phyloP scores from a whole-genome alignment of 2,113 vertebrate species.

The Heliornis fulica region DNA sequence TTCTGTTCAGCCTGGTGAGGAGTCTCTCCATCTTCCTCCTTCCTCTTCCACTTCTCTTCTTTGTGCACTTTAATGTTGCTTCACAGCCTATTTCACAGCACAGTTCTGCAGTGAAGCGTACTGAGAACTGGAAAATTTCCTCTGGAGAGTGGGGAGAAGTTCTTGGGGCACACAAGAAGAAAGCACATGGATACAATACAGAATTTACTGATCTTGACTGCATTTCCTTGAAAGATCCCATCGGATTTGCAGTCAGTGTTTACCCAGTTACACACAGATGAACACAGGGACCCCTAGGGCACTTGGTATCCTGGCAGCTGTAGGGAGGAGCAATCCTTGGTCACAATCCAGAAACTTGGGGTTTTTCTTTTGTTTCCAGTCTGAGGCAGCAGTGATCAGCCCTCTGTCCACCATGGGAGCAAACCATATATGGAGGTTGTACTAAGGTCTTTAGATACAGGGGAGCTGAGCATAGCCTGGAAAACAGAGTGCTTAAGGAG shows the following conservation, averaged over 20 bases:
- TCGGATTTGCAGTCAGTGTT: neutral
- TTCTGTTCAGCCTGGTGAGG: neutral
- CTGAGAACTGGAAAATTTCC: neutral
- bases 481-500: neutral
- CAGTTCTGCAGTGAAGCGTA: neutral
- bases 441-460: neutral
- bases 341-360: neutral
- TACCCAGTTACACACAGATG: neutral
- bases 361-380: neutral
- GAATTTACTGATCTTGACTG: neutral
- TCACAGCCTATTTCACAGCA: neutral
- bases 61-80: neutral
- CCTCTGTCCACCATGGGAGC: neutral
- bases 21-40: neutral
- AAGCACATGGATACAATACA: neutral
- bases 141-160: neutral
- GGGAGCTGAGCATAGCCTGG: neutral
- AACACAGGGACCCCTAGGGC: neutral
- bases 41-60: neutral
- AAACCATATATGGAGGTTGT: neutral
- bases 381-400: neutral
- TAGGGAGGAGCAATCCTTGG: neutral
- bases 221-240: neutral
- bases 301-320: neutral
- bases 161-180: neutral